Evolutionary conservation across 2,113 vertebrate species (phyloP), one percentile per base, ranked within the genome.

Genomic region (Dendrocopos noguchii): DNA sequence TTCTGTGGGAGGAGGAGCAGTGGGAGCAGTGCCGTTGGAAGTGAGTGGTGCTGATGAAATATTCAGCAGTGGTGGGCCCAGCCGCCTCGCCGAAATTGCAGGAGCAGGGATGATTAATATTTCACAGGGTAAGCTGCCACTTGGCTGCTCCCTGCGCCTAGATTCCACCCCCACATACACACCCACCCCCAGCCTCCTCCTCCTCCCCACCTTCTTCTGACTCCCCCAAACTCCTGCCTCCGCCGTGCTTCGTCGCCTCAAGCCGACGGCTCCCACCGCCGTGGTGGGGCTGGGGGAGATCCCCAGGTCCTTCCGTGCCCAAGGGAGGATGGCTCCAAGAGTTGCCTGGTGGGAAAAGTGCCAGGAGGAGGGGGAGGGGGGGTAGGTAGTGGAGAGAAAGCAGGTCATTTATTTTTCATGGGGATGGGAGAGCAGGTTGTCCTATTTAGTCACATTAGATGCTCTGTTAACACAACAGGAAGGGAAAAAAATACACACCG

Each of bases 361-460:
- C 64, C 52, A 20, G 70, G 46, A 76, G 39, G 31, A 3, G 64
- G 78, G 88, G 96, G 94, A 56, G 87, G 88, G 92, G 80, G 87
- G 96, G 95, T 57, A 91, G 90, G 91, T 50, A 92, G 93, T n/a
- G 0, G 2, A 92, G 94, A 96, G 94, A 92, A 97, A 96, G 94
- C 90, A 66, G 84, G 16, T 97, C 94, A 97, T 97, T 89, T 91
- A 97, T 97, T 97, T 97, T 97, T 97, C 92, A 97, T 97, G 95
- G 88, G 89, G 67, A 91, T 91, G 92, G 95, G 94, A 97, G 96
- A 97, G 96, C 94, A 94, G 95, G 95, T 97, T 97, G 97, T 97
- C 97, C 97, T 97, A 97, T 97, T 97, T 97, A 97, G 97, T 97
- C 97, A 95, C 97, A 97, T 97, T 97, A 97, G 97, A 97, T 97